Evolutionary conservation across 2,888 invertebrate genomes (phyloP), one percentile per base, ranked within the genome.

Genomic region (Exocentrus adspersus): DNA sequence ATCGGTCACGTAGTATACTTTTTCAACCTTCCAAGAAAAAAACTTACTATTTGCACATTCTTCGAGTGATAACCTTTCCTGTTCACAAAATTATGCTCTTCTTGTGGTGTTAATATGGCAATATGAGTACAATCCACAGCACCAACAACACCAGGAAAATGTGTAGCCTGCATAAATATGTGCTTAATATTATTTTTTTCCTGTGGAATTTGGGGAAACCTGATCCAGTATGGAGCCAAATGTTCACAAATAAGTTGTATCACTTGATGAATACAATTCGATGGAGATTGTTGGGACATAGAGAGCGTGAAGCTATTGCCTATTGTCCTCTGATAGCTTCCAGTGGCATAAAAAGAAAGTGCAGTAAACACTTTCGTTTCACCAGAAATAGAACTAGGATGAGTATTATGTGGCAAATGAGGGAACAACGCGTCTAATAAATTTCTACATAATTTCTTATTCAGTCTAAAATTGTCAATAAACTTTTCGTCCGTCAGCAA

Each of bases 291-390:
- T 46, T 62, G 62, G 28, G 46, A 54, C 20, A 61, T 54, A 48
- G 48, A 61, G 7, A 45, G 45, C 43, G 42, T 28, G 32, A 51
- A 43, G 16, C 48, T 54, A 14, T 37, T 37, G 3, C 56, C 61
- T 41, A 56, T 37, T 24, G 54, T 43, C 24, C 61, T 46, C 50
- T 61, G 61, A 54, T 61, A 61, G 50, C 61, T 54, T 20, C 61
- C 61, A 19, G 54, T 61, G 17, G 54, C 61, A 46, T 54, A 54
- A 37, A 61, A 54, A n/a, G 45, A 54, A 14, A 61, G 48, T 30
- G 62, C 50, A 20, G 54, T 48, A 32, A 62, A 50, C 37, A 56
- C 42, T 16, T 24, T 62, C 16, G 24, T 46, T 41, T 21, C 37
- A 12, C 48, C 28, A 56, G 30, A 46, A n/a, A 60, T 45, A 60